A percentile compares a stretch with the other conserved stretches of the same genome.
phyloP scores from a whole-genome alignment of 2,113 vertebrate species.

The Puffinus mauretanicus region DNA sequence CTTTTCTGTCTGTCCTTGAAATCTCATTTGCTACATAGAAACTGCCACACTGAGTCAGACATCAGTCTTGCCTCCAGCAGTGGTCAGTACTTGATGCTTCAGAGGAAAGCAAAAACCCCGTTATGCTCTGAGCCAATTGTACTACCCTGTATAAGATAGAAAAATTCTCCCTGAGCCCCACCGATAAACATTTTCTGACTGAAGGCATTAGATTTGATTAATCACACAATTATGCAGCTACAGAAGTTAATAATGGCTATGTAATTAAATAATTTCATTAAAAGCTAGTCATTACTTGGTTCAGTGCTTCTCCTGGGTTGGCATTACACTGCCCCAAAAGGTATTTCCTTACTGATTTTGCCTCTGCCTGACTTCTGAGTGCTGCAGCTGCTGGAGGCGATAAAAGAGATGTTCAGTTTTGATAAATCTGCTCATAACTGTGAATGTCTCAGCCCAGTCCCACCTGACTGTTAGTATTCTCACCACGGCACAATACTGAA shows the following conservation, averaged over 20 bases:
- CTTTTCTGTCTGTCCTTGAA: neutral
- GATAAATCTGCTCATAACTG: neutral
- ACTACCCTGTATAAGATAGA: neutral
- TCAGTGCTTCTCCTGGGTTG: neutral
- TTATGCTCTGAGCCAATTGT: neutral
- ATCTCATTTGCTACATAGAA: neutral
- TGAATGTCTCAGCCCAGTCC: neutral
- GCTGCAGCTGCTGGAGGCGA: neutral
- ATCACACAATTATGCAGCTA: neutral
- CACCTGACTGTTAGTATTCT: neutral
- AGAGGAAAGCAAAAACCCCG: neutral
- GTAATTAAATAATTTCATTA: neutral
- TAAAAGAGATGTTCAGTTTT: neutral
- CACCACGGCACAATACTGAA: rapidly evolving
- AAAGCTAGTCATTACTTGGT: neutral
- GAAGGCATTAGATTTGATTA: neutral
- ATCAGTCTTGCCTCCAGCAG: neutral
- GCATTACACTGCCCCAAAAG: neutral
- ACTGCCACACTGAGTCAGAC: neutral
- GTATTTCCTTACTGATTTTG: neutral
- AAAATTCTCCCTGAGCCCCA: neutral
- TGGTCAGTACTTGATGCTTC: neutral
- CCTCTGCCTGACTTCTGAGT: neutral
- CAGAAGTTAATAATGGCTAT: neutral
- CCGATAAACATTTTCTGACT: neutral